A percentile compares a stretch with the other conserved stretches of the same genome.
Evolutionary conservation across 2,888 invertebrate species (phyloP).

Genomic region (Gisinianus flammeolus): DNA sequence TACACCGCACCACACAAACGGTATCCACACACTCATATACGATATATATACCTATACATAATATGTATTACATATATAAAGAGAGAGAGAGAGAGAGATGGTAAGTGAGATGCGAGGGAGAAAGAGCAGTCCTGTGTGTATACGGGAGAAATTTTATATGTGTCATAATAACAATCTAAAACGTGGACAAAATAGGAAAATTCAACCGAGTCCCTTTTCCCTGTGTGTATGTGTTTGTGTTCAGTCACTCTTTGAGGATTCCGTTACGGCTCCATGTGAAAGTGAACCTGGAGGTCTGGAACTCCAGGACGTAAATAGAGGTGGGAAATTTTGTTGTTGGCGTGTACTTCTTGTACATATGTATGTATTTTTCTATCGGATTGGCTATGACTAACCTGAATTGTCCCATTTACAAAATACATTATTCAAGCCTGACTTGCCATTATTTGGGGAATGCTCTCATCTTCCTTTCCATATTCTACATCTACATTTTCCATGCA

Average conservation of each 20-base stretch:
- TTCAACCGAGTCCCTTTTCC: too few relatives aligned
- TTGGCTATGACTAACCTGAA: not conserved
- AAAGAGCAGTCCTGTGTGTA: not conserved
- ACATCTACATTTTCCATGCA: too few relatives aligned
- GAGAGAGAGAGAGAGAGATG: not conserved
- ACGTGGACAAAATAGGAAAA: conserved; percentile 2
- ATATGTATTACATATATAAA: not conserved
- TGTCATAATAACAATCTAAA: conserved; percentile 13
- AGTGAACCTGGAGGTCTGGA: not conserved
- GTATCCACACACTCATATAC: not conserved
- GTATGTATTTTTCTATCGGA: too few relatives aligned
- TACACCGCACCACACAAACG: not conserved
- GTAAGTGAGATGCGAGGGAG: not conserved
- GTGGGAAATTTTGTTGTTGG: too few relatives aligned
- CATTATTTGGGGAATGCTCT: conserved; percentile 31
- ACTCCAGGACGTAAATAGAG: not conserved
- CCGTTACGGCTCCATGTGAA: too few relatives aligned
- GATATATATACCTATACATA: too few relatives aligned
- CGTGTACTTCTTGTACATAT: too few relatives aligned
- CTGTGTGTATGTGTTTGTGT: too few relatives aligned
- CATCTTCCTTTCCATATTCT: too few relatives aligned
- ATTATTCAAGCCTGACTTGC: conserved; percentile 33
- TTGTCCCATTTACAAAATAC: conserved; percentile 29
- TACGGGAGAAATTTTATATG: not conserved
- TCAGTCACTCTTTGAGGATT: too few relatives aligned